Conservation (phyloP, 2,797 vertebrate genomes). For the Pachyuromys duprasi region DNA sequence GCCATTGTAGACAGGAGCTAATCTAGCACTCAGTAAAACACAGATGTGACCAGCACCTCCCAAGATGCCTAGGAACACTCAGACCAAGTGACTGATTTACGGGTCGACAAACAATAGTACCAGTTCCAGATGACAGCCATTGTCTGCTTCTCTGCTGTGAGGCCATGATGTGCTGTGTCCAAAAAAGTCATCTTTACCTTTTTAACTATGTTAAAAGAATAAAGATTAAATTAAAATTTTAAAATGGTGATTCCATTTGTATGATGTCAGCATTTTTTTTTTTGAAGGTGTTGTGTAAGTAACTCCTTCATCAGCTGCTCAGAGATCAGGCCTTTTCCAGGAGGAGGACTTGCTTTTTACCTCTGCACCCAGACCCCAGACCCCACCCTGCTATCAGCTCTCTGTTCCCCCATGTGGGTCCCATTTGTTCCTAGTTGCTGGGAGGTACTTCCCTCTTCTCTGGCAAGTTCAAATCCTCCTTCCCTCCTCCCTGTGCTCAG, state of each 20-base stretch:
- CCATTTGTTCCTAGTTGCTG: background rate
- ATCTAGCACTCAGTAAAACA: background rate
- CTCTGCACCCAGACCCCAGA: background rate
- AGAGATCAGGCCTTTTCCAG: background rate
- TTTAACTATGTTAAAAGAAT: background rate
- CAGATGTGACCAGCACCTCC: background rate
- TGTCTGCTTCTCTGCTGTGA: background rate
- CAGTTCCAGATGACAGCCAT: background rate
- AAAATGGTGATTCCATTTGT: background rate
- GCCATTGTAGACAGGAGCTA: background rate
- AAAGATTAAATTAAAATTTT: background rate
- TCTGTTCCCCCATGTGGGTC: background rate
- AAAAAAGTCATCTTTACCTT: background rate
- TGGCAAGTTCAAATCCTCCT: background rate
- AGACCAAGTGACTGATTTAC: background rate
- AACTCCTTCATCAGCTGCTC: background rate
- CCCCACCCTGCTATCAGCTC: background rate
- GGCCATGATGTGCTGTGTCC: background rate
- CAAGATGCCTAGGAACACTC: background rate
- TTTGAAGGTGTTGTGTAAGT: conserved; percentile 15
- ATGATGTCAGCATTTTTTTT: background rate
- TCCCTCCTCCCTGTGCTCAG: background rate
- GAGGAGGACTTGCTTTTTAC: background rate
- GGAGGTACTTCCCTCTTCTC: background rate
- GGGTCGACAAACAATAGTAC: background rate